Evolutionary conservation across 2,113 vertebrate species (phyloP), one percentile per base, ranked within the genome.

Genomic region (Gymnobelideus leadbeateri): DNA sequence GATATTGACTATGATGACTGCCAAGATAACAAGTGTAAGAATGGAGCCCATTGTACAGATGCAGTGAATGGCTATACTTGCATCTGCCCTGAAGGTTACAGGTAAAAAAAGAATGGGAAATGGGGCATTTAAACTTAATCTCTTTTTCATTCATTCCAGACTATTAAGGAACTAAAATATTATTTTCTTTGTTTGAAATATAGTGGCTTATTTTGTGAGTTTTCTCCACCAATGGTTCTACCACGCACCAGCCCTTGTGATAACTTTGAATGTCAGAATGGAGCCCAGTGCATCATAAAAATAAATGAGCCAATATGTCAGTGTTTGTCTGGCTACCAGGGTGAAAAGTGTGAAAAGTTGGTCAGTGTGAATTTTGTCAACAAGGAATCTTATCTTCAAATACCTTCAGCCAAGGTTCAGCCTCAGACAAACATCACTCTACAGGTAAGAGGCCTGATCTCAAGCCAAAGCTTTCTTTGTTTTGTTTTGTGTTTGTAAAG

Each of bases 211-310:
- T 99, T 99, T 98, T 99, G 99, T 92, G 99, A 99, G 97, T 99
- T 99, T 97, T 98, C 99, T n/a, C 99, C 99, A 0, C 99, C 99
- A 6, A 99, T 99, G 99, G 99, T 99, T 93, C 98, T 99, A 51
- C 99, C 99, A 16, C 99, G 99, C 57, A 99, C 99, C 95, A 99
- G 99, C 95, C 99, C 99, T 7, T 99, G 99, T 93, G 99, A 99
- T 98, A 99, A 99, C 97, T 99, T 99, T 28, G 99, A 99, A 91
- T 99, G 99, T 97, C 99, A 99, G 95, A 99, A 99, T 2, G 99
- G 99, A 93, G 99, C 99, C 1, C 99, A 99, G 96, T 99, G 99
- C 92, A 99, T 99, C 55, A 96, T 99, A 97, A 98, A 98, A 97
- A 99, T 98, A 91, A 98, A 97, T 6, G 99, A 99, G 93, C 99